Conservation (phyloP, 1,140 invertebrate genomes). For the Bombus vancouverensis region DNA sequence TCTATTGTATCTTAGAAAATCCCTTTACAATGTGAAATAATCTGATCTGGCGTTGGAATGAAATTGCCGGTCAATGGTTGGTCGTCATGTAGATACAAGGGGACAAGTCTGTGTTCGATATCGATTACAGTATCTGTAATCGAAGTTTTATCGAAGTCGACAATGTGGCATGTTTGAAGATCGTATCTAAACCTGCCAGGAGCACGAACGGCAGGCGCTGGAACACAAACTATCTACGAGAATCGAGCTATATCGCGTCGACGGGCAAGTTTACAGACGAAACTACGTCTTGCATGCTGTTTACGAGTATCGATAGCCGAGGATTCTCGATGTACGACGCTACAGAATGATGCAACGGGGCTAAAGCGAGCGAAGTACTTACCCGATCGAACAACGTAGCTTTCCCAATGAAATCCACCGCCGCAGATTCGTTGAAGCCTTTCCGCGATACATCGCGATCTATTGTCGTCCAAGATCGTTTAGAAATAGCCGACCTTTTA, state of each 20-base stretch:
- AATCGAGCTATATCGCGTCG: constrained; percentile 38
- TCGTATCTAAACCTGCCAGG: constrained; percentile 49
- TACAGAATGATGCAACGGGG: constrained; percentile 25
- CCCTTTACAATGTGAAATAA: background rate
- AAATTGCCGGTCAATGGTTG: background rate
- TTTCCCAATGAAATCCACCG: constrained; percentile 42
- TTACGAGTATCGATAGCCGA: constrained; percentile 59
- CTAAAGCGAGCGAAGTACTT: background rate
- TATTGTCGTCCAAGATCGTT: background rate
- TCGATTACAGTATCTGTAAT: constrained; percentile 40
- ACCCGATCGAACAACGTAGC: constrained; percentile 35
- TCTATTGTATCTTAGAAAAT: background rate
- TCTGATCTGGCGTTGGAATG: background rate
- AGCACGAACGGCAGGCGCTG: constrained; percentile 35
- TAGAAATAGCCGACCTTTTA: background rate
- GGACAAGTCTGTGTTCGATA: background rate
- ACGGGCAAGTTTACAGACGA: constrained; percentile 55
- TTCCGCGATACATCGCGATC: background rate
- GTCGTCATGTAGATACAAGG: background rate
- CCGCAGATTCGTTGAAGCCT: background rate
- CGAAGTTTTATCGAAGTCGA: constrained; percentile 55
- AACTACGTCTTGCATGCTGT: constrained; percentile 49
- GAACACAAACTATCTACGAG: constrained; percentile 46
- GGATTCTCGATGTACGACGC: constrained; percentile 48
- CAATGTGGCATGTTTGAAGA: constrained; percentile 47